Evolutionary conservation across 2,797 vertebrate species (phyloP).

Genomic region (Hephaestus fuliginosus): DNA sequence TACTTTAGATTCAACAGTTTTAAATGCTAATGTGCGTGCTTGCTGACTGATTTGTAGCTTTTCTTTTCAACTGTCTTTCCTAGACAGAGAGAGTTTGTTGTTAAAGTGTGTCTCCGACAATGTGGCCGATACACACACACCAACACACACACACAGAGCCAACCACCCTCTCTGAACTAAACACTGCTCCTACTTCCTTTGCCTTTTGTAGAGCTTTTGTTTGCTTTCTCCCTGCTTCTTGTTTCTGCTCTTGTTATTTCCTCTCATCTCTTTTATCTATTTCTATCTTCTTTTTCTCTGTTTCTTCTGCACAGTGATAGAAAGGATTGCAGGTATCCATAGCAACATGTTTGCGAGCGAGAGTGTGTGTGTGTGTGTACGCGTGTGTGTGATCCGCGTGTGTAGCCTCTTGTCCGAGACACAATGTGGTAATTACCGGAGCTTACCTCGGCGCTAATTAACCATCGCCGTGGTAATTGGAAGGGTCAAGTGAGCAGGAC

Average conservation of each 20-base stretch:
- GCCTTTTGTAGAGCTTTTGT: slow-evolving; percentile 62
- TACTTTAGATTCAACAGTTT: slow-evolving; percentile 25
- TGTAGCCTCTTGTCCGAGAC: slow-evolving; percentile 84
- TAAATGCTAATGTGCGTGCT: slow-evolving; percentile 33
- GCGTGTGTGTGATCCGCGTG: slow-evolving; percentile 50
- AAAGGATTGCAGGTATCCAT: slow-evolving; percentile 82
- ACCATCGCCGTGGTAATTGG: slow-evolving; percentile 85
- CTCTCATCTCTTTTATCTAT: slow-evolving; percentile 75
- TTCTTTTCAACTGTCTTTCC: slow-evolving; percentile 60
- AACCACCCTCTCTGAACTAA: slow-evolving; percentile 60
- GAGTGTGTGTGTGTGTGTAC: slow-evolving; percentile 31
- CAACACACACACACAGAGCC: slow-evolving; percentile 33
- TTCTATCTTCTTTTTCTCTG: slow-evolving; percentile 70
- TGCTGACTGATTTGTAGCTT: slow-evolving; percentile 43
- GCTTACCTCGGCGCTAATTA: slow-evolving; percentile 88
- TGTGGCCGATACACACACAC: slow-evolving; percentile 44
- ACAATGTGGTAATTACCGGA: slow-evolving; percentile 88
- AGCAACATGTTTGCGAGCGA: slow-evolving; percentile 75
- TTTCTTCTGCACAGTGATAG: slow-evolving; percentile 64
- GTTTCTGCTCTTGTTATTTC: slow-evolving; percentile 65
- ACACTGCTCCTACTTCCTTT: slow-evolving; percentile 59
- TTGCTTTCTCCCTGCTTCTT: slow-evolving; percentile 63
- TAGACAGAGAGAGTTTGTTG: slow-evolving; percentile 57
- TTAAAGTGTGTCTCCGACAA: slow-evolving; percentile 54
- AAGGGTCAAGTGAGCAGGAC: slow-evolving; percentile 87